Conservation (phyloP, 2,888 invertebrate genomes). For the Euplexia lucipara region DNA sequence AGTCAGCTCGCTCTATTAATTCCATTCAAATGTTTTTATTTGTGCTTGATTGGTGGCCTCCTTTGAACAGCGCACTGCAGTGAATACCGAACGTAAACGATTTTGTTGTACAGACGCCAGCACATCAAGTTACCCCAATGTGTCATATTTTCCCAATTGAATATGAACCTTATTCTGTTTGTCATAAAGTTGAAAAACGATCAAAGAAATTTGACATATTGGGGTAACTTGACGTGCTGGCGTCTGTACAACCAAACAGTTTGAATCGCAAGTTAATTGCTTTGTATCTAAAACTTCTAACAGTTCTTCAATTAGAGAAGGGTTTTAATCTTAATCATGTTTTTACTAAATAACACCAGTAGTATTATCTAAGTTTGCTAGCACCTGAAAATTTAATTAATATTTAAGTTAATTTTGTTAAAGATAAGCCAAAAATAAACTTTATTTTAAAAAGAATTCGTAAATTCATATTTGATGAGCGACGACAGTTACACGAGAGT, state of each 20-base stretch:
- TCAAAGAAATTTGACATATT: no score
- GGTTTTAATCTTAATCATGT: background rate
- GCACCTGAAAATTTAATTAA: background rate
- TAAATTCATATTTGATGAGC: background rate
- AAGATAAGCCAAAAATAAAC: background rate
- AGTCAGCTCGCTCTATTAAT: slow-evolving; percentile 37
- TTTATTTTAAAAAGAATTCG: background rate
- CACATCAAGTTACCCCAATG: no score
- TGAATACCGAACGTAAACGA: slow-evolving; percentile 15
- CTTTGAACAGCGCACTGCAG: slow-evolving; percentile 5
- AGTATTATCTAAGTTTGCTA: no score
- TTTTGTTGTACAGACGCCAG: no score
- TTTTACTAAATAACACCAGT: no score
- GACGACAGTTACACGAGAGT: slow-evolving; percentile 1
- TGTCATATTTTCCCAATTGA: no score
- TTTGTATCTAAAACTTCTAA: slow-evolving; percentile 8
- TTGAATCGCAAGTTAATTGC: slow-evolving; percentile 11
- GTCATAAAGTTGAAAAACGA: no score
- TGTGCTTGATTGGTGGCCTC: slow-evolving; percentile 14
- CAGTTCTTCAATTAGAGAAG: background rate
- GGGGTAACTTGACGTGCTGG: no score
- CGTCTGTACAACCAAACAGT: slow-evolving; percentile 21
- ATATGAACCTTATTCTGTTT: no score
- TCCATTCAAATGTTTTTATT: slow-evolving; percentile 51
- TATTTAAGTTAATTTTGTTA: no score